Base-by-base conservation (phyloP, 2,888 invertebrate species). In the Hyposoter dolosus region DNA sequence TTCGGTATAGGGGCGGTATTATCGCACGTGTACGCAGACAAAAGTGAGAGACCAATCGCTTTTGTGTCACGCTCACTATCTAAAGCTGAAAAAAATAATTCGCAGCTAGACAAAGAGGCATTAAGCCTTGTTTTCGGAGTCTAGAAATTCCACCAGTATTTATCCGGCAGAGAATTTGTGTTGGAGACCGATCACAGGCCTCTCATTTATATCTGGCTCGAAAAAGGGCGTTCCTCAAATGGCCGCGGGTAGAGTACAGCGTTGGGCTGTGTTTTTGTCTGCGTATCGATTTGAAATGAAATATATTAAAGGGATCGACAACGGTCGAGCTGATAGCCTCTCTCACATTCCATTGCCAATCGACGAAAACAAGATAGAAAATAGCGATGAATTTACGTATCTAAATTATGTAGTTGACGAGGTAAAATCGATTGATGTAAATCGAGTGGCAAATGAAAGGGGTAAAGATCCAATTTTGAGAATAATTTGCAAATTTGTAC, bases 1-100 rank as follows among this genome's bases (percentile, higher is more conserved):
- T 88, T 89, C 40, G 93, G 93, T 6, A 28, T 93, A 12, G 93
- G 91, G 1, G 89, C 92, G 19, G 91, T 91, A n/a, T 35, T 90
- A 9, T 83, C 88, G 28, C 90, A 90, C 17, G 80, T 83, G 7
- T 50, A 84, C 87, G 9, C 86, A 1, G 72, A 89, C 63, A 83
- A 78, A 9, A 56, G 66, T 9, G 88, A 89, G 47, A 76, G 65
- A 69, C 87, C 87, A 12, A 83, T 89, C 12, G 87, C 85, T 45
- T 89, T 82, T 50, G 87, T 84, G 10, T 89, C 88, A 6, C 69
- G 87, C 15, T 76, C 86, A 3, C 69, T 89, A 45, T 60, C 83
- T 7, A 74, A 82, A n/a, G 77, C 87, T 10, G 84, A 88, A 71
- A 75, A 60, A 32, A 78, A 72, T 19, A 91, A 91, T 88, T 93